Evolutionary conservation across 2,113 vertebrate genomes (phyloP), one percentile per base, ranked within the genome.

Genomic region (Physeter macrocephalus): DNA sequence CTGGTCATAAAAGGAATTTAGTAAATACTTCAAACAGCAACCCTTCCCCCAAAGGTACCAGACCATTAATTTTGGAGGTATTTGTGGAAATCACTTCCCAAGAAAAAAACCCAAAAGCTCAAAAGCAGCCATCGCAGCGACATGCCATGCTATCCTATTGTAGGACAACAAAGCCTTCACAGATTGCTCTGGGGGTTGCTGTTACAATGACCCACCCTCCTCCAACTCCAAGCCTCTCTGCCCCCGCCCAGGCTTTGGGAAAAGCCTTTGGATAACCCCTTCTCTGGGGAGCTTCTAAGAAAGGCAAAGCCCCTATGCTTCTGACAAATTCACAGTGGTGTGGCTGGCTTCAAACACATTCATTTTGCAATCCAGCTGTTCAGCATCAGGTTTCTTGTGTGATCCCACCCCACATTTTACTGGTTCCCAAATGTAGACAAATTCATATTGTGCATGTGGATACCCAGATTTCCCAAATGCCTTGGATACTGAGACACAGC

Each of bases 291-390:
- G 31, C 72, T 88, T 95, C 93, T 97, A 75, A 96, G 94, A 93
- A 96, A 96, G 20, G 41, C 62, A 90, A 87, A 94, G 66, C 61
- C 52, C 41, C 36, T 75, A 21, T 72, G 92, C 54, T 96, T 96
- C 88, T 95, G 62, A 93, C 94, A 97, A 89, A 92, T 23, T 96
- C 95, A 89, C 62, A 89, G 8, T 86, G 78, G 43, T 93, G 82
- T 71, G 64, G 31, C 72, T 96, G 69, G 61, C 83, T 96, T 97
- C 54, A 95, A 92, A 69, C 43, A 92, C 2, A 93, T 67, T 83
- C 36, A 80, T 92, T 66, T 74, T 94, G 67, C 41, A 96, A 95
- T 95, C 36, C 90, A 98, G 92, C 95, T 97, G 78, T 90, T 96
- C 25, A 84, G 90, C 54, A 96, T 97, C 93, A 94, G 31, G 62